Evolutionary conservation across 2,113 vertebrate genomes (phyloP).

Genomic region (Solenodon paradoxus): DNA sequence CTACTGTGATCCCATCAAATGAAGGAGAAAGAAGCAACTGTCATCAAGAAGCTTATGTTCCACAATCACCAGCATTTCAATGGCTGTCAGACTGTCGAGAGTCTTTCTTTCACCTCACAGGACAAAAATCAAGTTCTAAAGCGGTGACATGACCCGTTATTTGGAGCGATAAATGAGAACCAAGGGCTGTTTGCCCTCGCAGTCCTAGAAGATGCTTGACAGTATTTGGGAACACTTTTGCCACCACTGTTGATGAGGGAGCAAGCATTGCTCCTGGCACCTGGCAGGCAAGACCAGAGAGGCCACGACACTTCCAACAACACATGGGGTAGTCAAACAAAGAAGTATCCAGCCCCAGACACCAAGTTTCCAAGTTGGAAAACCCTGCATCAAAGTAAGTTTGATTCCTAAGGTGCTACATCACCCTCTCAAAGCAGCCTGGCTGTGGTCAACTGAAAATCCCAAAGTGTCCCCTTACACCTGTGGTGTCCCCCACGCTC

Average conservation of each 20-base stretch:
- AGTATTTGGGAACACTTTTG: neutral
- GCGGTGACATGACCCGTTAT: neutral
- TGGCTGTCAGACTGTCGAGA: neutral
- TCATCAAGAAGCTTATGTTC: neutral
- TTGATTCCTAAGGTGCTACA: neutral
- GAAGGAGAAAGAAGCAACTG: neutral
- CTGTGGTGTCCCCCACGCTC: rapidly evolving
- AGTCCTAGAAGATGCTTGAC: neutral
- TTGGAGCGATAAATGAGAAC: neutral
- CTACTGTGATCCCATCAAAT: neutral
- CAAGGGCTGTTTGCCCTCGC: neutral
- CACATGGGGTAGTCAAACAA: neutral
- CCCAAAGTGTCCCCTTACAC: neutral
- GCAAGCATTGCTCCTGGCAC: neutral
- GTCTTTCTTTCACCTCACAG: neutral
- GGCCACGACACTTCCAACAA: neutral
- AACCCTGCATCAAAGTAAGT: neutral
- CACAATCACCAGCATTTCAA: neutral
- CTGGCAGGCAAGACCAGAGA: neutral
- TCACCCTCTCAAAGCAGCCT: neutral
- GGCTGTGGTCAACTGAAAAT: neutral
- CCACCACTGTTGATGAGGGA: neutral
- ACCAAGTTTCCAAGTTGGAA: neutral
- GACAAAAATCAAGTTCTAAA: neutral
- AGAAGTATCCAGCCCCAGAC: neutral